Conservation (phyloP, 2,113 vertebrate genomes). For the Archilochus colubris region DNA sequence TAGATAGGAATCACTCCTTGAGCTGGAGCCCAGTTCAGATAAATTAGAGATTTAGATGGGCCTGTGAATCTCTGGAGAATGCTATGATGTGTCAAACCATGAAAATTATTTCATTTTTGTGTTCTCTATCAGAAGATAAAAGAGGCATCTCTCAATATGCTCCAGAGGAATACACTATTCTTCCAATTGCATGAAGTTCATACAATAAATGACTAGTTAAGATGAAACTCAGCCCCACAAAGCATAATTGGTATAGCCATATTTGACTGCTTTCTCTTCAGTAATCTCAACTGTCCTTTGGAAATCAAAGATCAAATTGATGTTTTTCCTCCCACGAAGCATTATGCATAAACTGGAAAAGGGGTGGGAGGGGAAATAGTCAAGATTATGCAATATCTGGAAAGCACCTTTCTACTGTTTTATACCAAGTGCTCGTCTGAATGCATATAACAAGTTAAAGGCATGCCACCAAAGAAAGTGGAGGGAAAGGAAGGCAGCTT, state of each 20-base stretch:
- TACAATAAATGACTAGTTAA: neutral
- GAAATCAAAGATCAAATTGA: neutral
- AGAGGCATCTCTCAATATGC: neutral
- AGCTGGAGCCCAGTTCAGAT: neutral
- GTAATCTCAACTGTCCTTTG: neutral
- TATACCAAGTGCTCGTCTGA: neutral
- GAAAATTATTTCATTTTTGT: neutral
- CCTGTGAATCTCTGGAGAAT: neutral
- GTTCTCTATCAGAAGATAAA: neutral
- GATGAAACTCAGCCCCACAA: neutral
- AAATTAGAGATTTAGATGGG: neutral
- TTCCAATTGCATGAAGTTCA: neutral
- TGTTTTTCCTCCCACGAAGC: neutral
- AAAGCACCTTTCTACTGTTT: neutral
- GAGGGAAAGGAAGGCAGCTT: neutral
- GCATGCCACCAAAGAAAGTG: neutral
- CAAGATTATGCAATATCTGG: neutral
- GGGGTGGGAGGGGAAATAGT: fast-evolving
- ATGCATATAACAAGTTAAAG: neutral
- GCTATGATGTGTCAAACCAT: neutral
- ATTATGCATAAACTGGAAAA: neutral
- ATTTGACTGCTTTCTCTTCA: neutral
- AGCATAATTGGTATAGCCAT: neutral
- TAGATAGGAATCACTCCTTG: neutral
- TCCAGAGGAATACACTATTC: neutral